phyloP scores from a whole-genome alignment of 2,113 vertebrate genomes.

The Orthonyx spaldingii region DNA sequence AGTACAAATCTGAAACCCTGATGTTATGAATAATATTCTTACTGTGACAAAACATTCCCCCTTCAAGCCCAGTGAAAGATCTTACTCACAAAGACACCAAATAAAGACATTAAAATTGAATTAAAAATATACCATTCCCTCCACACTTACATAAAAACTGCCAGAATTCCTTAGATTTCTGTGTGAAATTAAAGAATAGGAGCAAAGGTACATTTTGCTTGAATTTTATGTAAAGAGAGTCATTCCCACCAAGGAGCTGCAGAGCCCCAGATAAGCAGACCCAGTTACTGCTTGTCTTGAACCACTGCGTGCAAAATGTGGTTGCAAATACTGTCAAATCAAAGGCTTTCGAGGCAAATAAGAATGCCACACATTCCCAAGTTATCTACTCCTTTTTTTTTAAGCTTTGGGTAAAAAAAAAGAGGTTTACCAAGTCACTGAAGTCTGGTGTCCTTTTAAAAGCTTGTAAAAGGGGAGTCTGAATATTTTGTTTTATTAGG shows the following conservation, averaged over 20 bases:
- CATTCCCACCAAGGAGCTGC: not conserved
- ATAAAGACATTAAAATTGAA: not conserved
- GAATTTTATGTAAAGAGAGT: not conserved
- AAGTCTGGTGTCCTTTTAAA: constrained; percentile 52
- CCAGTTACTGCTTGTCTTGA: constrained; percentile 1
- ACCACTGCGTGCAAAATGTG: not conserved
- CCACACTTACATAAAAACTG: not conserved
- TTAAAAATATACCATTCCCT: not conserved
- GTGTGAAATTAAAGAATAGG: not conserved
- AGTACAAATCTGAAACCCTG: not conserved
- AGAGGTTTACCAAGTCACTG: constrained; percentile 14
- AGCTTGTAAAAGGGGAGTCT: constrained; percentile 57
- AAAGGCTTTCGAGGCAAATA: constrained; percentile 28
- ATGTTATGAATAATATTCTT: not conserved
- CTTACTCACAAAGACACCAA: not conserved
- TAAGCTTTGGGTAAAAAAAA: constrained; percentile 17
- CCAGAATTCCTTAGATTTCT: not conserved
- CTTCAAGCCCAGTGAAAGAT: not conserved
- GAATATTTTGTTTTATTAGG: constrained; percentile 69
- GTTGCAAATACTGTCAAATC: constrained; percentile 40
- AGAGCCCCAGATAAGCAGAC: constrained; percentile 20
- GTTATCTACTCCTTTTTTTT: constrained; percentile 28
- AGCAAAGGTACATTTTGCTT: not conserved
- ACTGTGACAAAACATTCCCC: not conserved
- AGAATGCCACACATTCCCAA: constrained; percentile 37